Conservation (phyloP, 2,888 invertebrate species). For the Cybosia mesomella region DNA sequence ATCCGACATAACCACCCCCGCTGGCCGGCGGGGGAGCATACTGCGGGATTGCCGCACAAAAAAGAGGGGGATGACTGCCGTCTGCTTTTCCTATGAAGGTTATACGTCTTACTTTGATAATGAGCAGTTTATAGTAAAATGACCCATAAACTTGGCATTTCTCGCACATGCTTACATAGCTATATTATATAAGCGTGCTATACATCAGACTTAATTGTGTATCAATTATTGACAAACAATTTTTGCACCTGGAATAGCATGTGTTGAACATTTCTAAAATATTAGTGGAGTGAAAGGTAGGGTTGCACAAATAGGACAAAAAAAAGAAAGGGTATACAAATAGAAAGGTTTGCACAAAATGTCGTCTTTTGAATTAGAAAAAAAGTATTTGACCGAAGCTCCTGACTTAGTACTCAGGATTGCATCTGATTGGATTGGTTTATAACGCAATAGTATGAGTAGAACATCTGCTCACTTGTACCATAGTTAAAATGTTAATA, state of each 20-base stretch:
- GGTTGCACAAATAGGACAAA: constrained; percentile 62
- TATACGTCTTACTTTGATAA: neutral
- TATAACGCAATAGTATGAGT: constrained; percentile 49
- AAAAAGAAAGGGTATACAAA: constrained; percentile 63
- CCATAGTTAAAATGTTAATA: constrained; percentile 6
- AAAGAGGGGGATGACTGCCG: too few species aligned
- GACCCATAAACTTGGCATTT: neutral
- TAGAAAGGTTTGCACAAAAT: constrained; percentile 67
- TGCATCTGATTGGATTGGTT: constrained; percentile 55
- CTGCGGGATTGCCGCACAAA: too few species aligned
- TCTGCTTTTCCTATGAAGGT: too few species aligned
- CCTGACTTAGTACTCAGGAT: constrained; percentile 26
- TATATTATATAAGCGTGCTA: neutral
- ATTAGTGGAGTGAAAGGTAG: constrained; percentile 51
- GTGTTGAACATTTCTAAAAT: constrained; percentile 54
- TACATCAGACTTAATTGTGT: constrained; percentile 14
- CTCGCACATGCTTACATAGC: neutral
- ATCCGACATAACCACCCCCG: too few species aligned
- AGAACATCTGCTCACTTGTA: constrained; percentile 36
- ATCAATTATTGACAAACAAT: constrained; percentile 20
- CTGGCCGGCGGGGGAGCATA: too few species aligned
- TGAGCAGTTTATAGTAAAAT: neutral
- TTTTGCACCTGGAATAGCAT: constrained; percentile 66
- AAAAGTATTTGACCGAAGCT: constrained; percentile 55
- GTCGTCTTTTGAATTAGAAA: constrained; percentile 27